Conservation (phyloP, 92 coral and sea anemone species). For the Galaxea fascicularis region DNA sequence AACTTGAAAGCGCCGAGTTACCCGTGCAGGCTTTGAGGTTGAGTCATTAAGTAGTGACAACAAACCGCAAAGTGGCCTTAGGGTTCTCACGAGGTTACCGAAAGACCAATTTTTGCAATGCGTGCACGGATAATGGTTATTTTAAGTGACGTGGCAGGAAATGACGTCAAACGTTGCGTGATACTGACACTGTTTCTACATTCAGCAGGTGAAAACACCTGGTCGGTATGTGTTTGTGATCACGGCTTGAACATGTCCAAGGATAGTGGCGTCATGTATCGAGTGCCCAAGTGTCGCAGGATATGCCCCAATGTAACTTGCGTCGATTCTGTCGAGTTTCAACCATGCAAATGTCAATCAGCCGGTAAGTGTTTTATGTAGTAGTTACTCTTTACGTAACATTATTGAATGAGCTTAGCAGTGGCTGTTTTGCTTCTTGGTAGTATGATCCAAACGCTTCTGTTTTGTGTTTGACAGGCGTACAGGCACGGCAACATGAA, state of each 20-base stretch:
- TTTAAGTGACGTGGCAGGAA: background rate
- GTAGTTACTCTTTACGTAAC: too few species aligned
- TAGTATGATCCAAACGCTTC: background rate
- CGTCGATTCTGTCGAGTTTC: slow-evolving; percentile 65
- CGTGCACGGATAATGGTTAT: background rate
- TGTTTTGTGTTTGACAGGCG: background rate
- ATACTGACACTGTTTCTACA: background rate
- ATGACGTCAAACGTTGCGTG: background rate
- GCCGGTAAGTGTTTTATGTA: background rate
- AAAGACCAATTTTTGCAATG: background rate
- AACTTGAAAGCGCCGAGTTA: too few species aligned
- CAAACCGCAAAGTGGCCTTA: too few species aligned
- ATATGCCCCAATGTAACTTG: slow-evolving; percentile 47
- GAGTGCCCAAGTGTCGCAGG: slow-evolving; percentile 68
- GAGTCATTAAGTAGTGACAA: too few species aligned
- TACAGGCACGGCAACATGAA: background rate
- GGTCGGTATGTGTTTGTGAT: slow-evolving; percentile 78
- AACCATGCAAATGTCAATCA: slow-evolving; percentile 43
- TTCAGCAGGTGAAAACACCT: slow-evolving; percentile 34
- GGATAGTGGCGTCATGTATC: slow-evolving; percentile 65
- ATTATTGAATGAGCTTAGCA: too few species aligned
- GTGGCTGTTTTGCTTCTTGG: background rate
- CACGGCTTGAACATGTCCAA: slow-evolving; percentile 36
- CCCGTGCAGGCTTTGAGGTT: too few species aligned
- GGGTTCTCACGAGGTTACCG: too few species aligned